These are phyloP conservation scores for Blennius ocellaris DNA, from an alignment of 2,113 vertebrate genomes.

Conservation along the genomic window DNA sequence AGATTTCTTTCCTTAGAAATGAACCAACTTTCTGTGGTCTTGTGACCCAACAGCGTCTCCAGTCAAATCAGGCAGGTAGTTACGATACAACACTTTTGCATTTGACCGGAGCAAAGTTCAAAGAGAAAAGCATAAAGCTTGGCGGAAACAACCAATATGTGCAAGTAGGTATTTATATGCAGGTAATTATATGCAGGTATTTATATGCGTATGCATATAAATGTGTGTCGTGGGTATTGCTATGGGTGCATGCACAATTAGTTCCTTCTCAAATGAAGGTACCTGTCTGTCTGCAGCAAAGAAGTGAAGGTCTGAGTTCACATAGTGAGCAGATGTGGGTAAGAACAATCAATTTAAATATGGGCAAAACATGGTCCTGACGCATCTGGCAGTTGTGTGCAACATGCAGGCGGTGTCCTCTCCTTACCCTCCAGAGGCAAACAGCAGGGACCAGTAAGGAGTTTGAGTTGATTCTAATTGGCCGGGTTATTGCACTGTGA, in stretches of 20 bases:
- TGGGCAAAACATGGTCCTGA: background rate
- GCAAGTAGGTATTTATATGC: background rate
- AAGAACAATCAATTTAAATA: constrained; percentile 21
- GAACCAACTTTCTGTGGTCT: no score
- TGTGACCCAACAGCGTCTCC: no score
- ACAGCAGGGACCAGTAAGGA: background rate
- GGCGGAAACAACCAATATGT: background rate
- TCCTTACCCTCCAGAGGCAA: constrained; percentile 10
- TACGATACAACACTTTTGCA: background rate
- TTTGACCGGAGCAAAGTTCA: background rate
- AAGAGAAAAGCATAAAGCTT: background rate
- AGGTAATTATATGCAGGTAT: no score
- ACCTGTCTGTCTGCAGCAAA: constrained; percentile 1
- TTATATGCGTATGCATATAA: no score
- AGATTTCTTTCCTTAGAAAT: no score
- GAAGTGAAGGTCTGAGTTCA: background rate
- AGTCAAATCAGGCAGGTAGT: constrained; percentile 29
- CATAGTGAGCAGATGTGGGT: constrained; percentile 20
- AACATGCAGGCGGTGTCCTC: constrained; percentile 15
- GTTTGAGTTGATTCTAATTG: constrained; percentile 58
- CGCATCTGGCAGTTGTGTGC: background rate
- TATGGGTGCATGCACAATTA: background rate
- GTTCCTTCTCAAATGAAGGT: background rate
- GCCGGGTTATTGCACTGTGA: constrained; percentile 36
- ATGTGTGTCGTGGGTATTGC: constrained; percentile 5